phyloP scores from a whole-genome alignment of 2,888 invertebrate species.

The Thecophora atra region DNA sequence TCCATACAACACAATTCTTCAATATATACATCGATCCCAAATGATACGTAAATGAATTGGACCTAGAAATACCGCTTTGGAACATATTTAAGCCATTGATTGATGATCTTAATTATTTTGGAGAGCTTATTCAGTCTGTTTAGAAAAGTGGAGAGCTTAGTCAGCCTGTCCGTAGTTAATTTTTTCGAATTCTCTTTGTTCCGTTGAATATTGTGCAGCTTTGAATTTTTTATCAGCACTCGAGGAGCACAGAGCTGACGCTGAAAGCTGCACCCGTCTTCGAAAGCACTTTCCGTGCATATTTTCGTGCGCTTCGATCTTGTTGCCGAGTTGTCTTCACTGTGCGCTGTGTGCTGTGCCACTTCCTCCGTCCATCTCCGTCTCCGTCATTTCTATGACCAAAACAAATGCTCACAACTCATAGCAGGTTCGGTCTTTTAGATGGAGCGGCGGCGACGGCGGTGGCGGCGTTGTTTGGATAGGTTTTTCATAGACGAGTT shows the following conservation, averaged over 20 bases:
- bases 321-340: slow-evolving; percentile 5
- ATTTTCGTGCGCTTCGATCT: slow-evolving; percentile 4
- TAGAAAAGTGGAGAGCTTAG: neutral
- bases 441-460: neutral
- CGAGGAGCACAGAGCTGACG: neutral
- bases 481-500: neutral
- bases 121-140: too few species aligned
- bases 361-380: neutral
- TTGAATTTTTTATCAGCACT: slow-evolving; percentile 31
- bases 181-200: slow-evolving; percentile 25
- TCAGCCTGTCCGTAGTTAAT: neutral
- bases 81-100: too few species aligned
- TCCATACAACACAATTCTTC: neutral
- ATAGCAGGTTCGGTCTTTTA: neutral
- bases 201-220: neutral
- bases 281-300: slow-evolving; percentile 14
- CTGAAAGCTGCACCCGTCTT: neutral
- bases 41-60: too few species aligned
- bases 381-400: slow-evolving; percentile 2
- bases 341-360: slow-evolving; percentile 2
- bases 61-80: too few species aligned
- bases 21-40: neutral
- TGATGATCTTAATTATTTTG: too few species aligned
- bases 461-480: neutral
- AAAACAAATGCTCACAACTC: slow-evolving; percentile 25